Base-by-base conservation (phyloP, 1,140 invertebrate species). In the Neoseiulus cucumeris region DNA sequence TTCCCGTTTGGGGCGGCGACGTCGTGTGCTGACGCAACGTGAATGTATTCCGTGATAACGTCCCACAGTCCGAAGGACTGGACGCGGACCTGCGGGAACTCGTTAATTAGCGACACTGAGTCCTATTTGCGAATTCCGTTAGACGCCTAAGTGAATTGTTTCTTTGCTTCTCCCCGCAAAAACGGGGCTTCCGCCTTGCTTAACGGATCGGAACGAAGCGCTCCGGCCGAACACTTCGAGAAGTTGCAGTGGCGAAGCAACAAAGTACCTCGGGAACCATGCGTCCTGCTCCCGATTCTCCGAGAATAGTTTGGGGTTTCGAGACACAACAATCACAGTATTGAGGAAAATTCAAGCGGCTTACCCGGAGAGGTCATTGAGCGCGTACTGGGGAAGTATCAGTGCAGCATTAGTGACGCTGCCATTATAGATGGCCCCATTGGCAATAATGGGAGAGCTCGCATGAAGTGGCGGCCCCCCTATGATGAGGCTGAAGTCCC, bases 311-410 rank as follows among this genome's bases (percentile, higher is more conserved):
- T n/a, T n/a, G n/a, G n/a, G n/a, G n/a, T n/a, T n/a, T n/a, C n/a
- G n/a, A n/a, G n/a, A n/a, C n/a, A n/a, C n/a, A n/a, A n/a, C n/a
- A n/a, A n/a, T n/a, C n/a, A n/a, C n/a, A n/a, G n/a, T n/a, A 6
- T 39, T 39, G 4, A 6, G 33, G 33, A 9, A 39, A 39, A 39
- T 39, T 39, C 9, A 4, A 9, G 33, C 33, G 25, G 22, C 51
- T 59, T 25, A 59, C 51, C 51, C 51, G 22, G 51, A 59, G 14
- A 59, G 51, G 51, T 59, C 51, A 9, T 59, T 59, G 22, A 59
- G 51, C 12, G 51, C 51, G 51, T 59, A 59, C 51, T 59, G 51
- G 6, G 51, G 51, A 17, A 59, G 51, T 29, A 59, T 59, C n/a
- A 59, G 22, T 12, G 51, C 51, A 25, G 51, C 51, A 25, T 59